A percentile compares a stretch with the other conserved stretches of the same genome.
These are phyloP conservation scores for Andrena minutula DNA, from an alignment of 2,888 invertebrate species.

Conservation along the genomic window DNA sequence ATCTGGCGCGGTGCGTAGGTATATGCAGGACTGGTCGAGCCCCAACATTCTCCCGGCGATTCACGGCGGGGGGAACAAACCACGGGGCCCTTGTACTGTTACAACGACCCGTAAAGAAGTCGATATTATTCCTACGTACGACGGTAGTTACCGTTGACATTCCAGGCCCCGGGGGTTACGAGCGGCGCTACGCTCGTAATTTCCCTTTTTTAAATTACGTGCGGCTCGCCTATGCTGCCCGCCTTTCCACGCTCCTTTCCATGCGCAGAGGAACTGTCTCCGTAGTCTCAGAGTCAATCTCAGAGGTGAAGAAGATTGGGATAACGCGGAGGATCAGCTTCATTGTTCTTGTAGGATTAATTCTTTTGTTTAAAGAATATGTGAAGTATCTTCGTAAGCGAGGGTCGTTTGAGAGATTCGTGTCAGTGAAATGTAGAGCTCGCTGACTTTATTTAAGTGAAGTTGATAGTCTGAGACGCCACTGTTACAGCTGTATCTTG, in stretches of 20 bases:
- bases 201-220: conserved; percentile 38
- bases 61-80: conserved; percentile 61
- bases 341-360: neutral
- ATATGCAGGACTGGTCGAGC: conserved; percentile 41
- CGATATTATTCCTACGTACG: conserved; percentile 71
- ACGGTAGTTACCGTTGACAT: conserved; percentile 71
- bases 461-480: conserved; percentile 41
- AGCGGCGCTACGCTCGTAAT: conserved; percentile 55
- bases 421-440: conserved; percentile 11
- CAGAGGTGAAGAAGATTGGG: no score
- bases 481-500: conserved; percentile 38
- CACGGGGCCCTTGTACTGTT: conserved; percentile 61
- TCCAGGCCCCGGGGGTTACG: conserved; percentile 58
- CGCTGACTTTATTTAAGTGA: conserved; percentile 37
- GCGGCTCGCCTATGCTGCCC: conserved; percentile 14
- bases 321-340: neutral
- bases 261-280: conserved; percentile 17
- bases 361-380: neutral
- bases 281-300: neutral
- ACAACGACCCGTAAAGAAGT: conserved; percentile 67
- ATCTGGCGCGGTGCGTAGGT: conserved; percentile 61
- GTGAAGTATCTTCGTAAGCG: neutral
- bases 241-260: conserved; percentile 13
- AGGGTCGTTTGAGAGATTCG: neutral
- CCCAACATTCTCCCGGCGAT: conserved; percentile 56